Evolutionary conservation across 1,140 invertebrate species (phyloP).

Genomic region (Colletes gigas): DNA sequence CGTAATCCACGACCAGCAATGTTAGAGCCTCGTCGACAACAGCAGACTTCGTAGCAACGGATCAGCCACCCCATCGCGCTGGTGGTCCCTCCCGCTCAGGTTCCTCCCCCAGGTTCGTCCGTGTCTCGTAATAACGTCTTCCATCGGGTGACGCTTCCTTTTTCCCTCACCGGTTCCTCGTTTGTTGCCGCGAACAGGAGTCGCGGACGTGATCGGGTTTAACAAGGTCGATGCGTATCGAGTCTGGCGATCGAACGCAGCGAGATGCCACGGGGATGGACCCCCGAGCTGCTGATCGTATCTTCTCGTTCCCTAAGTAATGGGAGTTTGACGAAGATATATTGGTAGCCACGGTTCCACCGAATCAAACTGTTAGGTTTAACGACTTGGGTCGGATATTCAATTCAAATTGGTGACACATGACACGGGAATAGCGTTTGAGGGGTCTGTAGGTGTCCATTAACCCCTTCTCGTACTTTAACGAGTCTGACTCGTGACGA

Average conservation of each 20-base stretch:
- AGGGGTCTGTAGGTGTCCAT: no score
- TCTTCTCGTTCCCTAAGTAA: neutral
- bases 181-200: constrained; percentile 51
- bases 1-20: no score
- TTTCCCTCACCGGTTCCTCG: constrained; percentile 8
- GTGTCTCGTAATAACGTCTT: constrained; percentile 54
- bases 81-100: neutral
- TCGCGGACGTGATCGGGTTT: constrained; percentile 52
- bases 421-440: no score
- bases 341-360: neutral
- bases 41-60: no score
- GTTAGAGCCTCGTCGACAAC: no score
- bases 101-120: constrained; percentile 29
- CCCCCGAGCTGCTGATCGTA: neutral
- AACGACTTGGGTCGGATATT: no score
- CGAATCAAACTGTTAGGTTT: no score
- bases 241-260: neutral
- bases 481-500: no score
- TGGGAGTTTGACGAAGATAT: neutral
- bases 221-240: neutral
- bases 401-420: no score
- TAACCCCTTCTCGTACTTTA: no score
- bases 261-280: neutral
- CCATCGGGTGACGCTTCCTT: constrained; percentile 28
- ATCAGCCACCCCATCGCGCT: no score